Base-by-base conservation (phyloP, 1,140 invertebrate species). In the Pinna nobilis region DNA sequence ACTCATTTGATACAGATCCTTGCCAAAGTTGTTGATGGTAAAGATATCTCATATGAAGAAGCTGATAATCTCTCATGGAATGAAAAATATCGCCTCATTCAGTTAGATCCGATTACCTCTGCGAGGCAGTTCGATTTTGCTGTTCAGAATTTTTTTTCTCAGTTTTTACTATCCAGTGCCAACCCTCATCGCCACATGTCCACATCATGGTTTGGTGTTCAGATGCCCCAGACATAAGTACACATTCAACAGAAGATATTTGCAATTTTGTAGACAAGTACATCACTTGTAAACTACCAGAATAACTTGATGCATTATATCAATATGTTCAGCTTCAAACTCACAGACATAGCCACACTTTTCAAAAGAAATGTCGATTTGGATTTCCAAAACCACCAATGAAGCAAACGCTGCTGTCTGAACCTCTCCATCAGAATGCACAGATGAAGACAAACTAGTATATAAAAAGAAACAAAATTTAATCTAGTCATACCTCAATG, bases 191-290 rank as follows among this genome's bases (percentile, higher is more conserved):
- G 65, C 88, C 89, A 15, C 89, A 90, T 80, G 64, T 88, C 15
- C 89, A 90, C 68, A 81, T 87, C 44, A 66, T 90, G 4, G 50
- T 88, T 23, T 90, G 88, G 87, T 66, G 88, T 6, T 72, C 87
- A 74, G 77, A 86, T 82, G 69, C 82, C 50, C 88, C 88, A 41
- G 39, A 35, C 37, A 84, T 74, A 65, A 51, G 64, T n/a, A 37
- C 69, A 71, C 30, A 60, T 41, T 35, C 44, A 30, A 51, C 70
- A 35, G 32, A 61, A 25, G 70, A 74, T 39, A 61, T 74, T 25
- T 39, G 13, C 63, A 25, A 71, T 28, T 79, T 71, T 60, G 50
- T 77, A 41, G 79, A 79, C 44, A 57, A 68, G 11, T 37, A 70
- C n/a, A 71, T 77, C 2, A 60, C 61, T 37, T 78, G 77, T 37